A percentile compares a stretch with the other conserved stretches of the same genome.
Conservation (phyloP, 2,113 vertebrate species). For the Phrynocephalus versicolor region DNA sequence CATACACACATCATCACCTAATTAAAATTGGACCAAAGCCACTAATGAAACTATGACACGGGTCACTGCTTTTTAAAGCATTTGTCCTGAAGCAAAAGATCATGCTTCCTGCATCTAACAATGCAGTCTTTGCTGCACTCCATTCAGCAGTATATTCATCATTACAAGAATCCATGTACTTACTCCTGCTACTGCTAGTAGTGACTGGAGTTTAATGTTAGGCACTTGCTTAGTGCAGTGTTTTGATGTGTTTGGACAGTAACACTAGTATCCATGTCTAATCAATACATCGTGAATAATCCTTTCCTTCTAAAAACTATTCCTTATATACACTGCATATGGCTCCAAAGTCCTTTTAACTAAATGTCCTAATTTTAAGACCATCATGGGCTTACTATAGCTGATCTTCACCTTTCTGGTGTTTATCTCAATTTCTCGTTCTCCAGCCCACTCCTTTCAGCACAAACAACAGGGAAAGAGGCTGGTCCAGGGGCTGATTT, state of each 20-base stretch:
- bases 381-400: neutral
- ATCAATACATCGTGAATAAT: conserved; percentile 31
- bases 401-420: neutral
- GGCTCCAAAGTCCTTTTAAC: neutral
- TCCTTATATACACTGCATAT: neutral
- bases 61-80: conserved; percentile 54
- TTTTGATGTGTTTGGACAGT: neutral
- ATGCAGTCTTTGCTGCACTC: conserved; percentile 17
- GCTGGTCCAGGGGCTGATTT: neutral
- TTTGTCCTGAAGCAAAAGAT: conserved; percentile 35
- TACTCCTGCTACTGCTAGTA: neutral
- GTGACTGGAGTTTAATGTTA: neutral
- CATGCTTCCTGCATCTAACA: conserved; percentile 38
- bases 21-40: conserved; percentile 60
- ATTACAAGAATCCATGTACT: conserved; percentile 12
- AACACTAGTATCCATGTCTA: conserved; percentile 5
- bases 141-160: conserved; percentile 25
- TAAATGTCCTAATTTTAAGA: neutral
- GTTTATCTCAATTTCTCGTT: neutral
- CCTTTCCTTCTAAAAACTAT: neutral
- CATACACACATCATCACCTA: conserved; percentile 55
- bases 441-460: neutral
- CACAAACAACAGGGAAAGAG: neutral
- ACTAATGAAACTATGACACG: conserved; percentile 53
- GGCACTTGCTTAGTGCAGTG: conserved; percentile 5